These are phyloP conservation scores for Microctenopoma steveboyesi DNA, from an alignment of 2,797 vertebrate genomes.

Conservation along the genomic window DNA sequence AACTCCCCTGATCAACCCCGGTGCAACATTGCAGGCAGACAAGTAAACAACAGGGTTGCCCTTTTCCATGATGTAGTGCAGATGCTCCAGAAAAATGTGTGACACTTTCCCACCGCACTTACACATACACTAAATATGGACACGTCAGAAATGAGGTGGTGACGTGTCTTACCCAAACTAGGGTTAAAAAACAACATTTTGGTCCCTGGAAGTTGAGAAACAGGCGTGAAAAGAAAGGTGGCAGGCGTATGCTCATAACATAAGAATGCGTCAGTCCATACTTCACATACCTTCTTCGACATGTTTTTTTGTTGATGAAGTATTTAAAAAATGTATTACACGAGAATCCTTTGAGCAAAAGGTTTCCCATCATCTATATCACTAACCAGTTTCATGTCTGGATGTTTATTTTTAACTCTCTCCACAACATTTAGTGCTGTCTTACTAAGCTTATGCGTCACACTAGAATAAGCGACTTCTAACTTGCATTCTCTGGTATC, in stretches of 20 bases:
- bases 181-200: conserved; percentile 62
- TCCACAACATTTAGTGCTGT: conserved; percentile 28
- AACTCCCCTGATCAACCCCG: conserved; percentile 84
- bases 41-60: conserved; percentile 85
- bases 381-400: conserved; percentile 30
- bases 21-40: conserved; percentile 80
- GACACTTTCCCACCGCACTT: conserved; percentile 52
- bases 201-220: conserved; percentile 74
- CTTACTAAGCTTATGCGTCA: not conserved
- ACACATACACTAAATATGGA: conserved; percentile 2
- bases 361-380: conserved; percentile 26
- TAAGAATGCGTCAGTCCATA: conserved; percentile 68
- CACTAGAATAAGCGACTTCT: not conserved
- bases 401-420: conserved; percentile 24
- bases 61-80: conserved; percentile 72
- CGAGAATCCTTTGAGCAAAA: conserved; percentile 1
- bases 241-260: conserved; percentile 41
- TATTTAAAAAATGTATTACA: conserved; percentile 36
- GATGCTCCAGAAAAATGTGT: conserved; percentile 68
- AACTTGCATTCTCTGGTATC: not conserved
- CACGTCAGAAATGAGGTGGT: conserved; percentile 11
- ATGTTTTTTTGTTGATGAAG: conserved; percentile 21
- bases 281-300: conserved; percentile 65
- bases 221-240: conserved; percentile 64
- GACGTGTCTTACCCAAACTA: conserved; percentile 16